Evolutionary conservation across 1,140 invertebrate genomes (phyloP), one percentile per base, ranked within the genome.

Genomic region (Orius insidiosus): DNA sequence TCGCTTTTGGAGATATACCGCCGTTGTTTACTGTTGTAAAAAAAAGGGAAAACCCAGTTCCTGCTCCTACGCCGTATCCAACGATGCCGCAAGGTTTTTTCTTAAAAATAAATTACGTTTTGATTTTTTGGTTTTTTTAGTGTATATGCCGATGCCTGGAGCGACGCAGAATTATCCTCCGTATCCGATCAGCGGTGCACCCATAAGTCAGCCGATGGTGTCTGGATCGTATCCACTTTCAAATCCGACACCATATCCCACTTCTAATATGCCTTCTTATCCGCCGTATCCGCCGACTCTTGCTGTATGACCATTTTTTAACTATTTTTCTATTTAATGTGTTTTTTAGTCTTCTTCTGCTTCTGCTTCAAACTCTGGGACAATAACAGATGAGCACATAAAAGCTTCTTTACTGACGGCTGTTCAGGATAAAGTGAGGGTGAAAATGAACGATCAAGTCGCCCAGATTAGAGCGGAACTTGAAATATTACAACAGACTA

Each of bases 381-480:
- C 87, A 10, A 92, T 97, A 36, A 86, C 88, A 35, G 87, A 95
- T 58, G 89, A 94, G 59, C 90, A 96, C 59, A 88, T 98, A 39
- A 77, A 86, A 58, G 85, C 83, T 35, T 97, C 93, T 16, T 65
- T 98, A 7, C 62, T 96, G 2, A 90, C 87, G 40, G 94, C 93
- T 11, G 85, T 96, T 1, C 87, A 94, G 65, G 92, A 98, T 60
- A 95, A 94, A 68, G 55, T 98, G 43, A 75, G 79, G 54, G 69
- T 86, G 46, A 72, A 81, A 48, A 68, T 97, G 36, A 78, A 84
- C 50, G 93, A 98, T 59, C 80, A 85, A 57, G 83, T 85, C 53
- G 82, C 80, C 50, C 86, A 93, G 61, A 76, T 83, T 53, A 74
- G 87, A 68, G 90, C 87, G 10, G 92, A 96, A 66, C 70, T 94